A percentile compares a stretch with the other conserved stretches of the same genome.
phyloP scores from a whole-genome alignment of 92 coral and sea anemone species.

The Siderastrea radians region DNA sequence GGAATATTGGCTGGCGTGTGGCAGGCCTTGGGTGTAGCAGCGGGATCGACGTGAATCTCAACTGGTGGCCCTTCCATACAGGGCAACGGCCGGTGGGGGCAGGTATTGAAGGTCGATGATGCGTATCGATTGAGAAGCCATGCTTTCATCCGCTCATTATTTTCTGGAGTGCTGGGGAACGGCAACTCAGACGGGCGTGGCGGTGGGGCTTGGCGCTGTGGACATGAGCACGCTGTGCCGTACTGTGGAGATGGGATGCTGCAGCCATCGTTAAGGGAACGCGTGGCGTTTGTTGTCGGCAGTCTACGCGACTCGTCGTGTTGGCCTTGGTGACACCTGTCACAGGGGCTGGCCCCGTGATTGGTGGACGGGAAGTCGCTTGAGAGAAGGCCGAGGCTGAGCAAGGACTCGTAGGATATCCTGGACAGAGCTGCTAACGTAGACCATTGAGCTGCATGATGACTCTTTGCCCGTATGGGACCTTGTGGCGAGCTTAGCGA shows the following conservation, averaged over 20 bases:
- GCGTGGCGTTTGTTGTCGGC: no score
- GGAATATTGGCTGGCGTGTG: conserved; percentile 70
- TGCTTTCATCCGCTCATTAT: conserved; percentile 54
- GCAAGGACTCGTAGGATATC: no score
- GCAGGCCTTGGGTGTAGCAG: no score
- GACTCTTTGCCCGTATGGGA: conserved; percentile 39
- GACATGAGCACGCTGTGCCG: conserved; percentile 57
- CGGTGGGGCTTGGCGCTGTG: no score
- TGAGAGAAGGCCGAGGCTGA: no score
- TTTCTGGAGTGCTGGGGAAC: conserved; percentile 68
- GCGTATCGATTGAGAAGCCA: conserved; percentile 65
- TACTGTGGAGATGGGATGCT: no score
- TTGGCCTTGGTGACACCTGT: conserved; percentile 1
- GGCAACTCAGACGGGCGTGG: no score
- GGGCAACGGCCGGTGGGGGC: conserved; percentile 63
- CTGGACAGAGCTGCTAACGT: no score
- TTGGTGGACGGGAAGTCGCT: no score
- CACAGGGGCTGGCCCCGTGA: background rate
- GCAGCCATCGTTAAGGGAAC: no score
- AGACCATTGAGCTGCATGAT: no score
- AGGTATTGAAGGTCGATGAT: conserved; percentile 74
- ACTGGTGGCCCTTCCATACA: conserved; percentile 54
- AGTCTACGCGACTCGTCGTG: no score
- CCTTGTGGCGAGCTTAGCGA: conserved; percentile 65
- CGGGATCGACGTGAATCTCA: conserved; percentile 59